Percentiles rank a stretch among this genome's conserved stretches.
These are phyloP conservation scores for Parauchenoglanis punctatus DNA, from an alignment of 2,797 vertebrate genomes.

Conservation along the genomic window DNA sequence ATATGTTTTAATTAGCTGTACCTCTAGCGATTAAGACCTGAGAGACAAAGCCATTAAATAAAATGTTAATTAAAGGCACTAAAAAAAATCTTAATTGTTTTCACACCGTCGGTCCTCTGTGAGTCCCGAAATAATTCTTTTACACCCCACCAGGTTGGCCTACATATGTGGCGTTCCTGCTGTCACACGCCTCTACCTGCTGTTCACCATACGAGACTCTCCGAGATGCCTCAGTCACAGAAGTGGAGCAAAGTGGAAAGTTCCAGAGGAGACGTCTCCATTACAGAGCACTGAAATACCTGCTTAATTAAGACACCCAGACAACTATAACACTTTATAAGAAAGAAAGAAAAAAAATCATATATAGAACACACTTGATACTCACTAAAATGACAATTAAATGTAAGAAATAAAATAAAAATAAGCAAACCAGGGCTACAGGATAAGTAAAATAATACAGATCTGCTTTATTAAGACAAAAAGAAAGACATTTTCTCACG, in stretches of 20 bases:
- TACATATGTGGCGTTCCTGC: slow-evolving; percentile 57
- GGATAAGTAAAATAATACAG: too few relatives aligned
- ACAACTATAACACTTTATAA: not conserved
- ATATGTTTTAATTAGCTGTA: slow-evolving; percentile 89
- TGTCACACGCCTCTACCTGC: slow-evolving; percentile 56
- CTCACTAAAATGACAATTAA: not conserved
- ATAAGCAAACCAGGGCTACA: too few relatives aligned
- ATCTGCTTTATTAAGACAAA: slow-evolving; percentile 25
- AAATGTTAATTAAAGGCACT: slow-evolving; percentile 88
- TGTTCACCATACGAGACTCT: slow-evolving; percentile 33
- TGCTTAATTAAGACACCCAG: slow-evolving; percentile 25
- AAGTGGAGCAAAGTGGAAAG: slow-evolving; percentile 50
- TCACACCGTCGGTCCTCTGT: slow-evolving; percentile 76
- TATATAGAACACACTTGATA: too few relatives aligned
- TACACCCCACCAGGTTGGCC: slow-evolving; percentile 51
- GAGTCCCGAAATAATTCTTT: slow-evolving; percentile 76
- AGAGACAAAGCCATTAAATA: slow-evolving; percentile 86
- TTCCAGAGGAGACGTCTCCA: slow-evolving; percentile 10
- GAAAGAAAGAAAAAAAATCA: not conserved
- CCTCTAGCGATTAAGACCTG: slow-evolving; percentile 81
- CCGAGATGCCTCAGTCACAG: slow-evolving; percentile 18
- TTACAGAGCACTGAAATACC: not conserved
- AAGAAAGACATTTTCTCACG: not conserved
- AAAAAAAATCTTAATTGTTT: slow-evolving; percentile 83
- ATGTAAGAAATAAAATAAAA: not conserved